These are phyloP conservation scores for Gastrophysa polygoni DNA, from an alignment of 2,888 invertebrate species.

Conservation along the genomic window DNA sequence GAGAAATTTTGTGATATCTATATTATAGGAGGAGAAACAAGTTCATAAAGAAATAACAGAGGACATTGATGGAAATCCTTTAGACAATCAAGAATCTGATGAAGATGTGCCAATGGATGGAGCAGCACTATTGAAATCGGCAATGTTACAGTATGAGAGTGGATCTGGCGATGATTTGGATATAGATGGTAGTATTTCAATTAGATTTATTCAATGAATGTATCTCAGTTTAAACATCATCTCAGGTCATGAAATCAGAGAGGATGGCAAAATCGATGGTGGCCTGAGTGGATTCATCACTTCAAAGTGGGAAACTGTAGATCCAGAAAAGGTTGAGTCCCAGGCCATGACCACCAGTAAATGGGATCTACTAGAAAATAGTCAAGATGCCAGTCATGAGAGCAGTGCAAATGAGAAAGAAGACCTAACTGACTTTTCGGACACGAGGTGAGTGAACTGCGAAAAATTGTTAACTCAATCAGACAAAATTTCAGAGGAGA, in stretches of 20 bases:
- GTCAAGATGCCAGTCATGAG: slow-evolving; percentile 55
- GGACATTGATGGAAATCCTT: slow-evolving; percentile 73
- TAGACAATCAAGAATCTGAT: slow-evolving; percentile 62
- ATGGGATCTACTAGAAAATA: slow-evolving; percentile 78
- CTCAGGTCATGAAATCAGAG: slow-evolving; percentile 50
- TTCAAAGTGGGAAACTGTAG: slow-evolving; percentile 96
- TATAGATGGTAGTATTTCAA: slow-evolving; percentile 65
- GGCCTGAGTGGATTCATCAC: slow-evolving; percentile 78
- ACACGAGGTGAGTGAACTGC: slow-evolving; percentile 55
- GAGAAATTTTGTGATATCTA: too few species aligned
- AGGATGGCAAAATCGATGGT: slow-evolving; percentile 42
- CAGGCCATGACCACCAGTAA: slow-evolving; percentile 87
- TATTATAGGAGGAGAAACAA: slow-evolving; percentile 32
- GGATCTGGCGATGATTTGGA: slow-evolving; percentile 58
- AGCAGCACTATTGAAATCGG: slow-evolving; percentile 77
- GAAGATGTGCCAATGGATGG: slow-evolving; percentile 80
- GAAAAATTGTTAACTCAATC: too few species aligned
- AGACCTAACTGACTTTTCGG: slow-evolving; percentile 55
- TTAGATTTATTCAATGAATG: slow-evolving; percentile 5
- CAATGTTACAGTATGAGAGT: slow-evolving; percentile 61
- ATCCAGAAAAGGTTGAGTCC: slow-evolving; percentile 81
- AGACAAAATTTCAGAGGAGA: too few species aligned
- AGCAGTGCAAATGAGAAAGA: slow-evolving; percentile 53
- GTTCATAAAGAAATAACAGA: slow-evolving; percentile 31
- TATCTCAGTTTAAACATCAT: slow-evolving; percentile 3